These are phyloP conservation scores for Eupithecia abbreviata DNA, from an alignment of 2,888 invertebrate genomes.

Conservation along the genomic window DNA sequence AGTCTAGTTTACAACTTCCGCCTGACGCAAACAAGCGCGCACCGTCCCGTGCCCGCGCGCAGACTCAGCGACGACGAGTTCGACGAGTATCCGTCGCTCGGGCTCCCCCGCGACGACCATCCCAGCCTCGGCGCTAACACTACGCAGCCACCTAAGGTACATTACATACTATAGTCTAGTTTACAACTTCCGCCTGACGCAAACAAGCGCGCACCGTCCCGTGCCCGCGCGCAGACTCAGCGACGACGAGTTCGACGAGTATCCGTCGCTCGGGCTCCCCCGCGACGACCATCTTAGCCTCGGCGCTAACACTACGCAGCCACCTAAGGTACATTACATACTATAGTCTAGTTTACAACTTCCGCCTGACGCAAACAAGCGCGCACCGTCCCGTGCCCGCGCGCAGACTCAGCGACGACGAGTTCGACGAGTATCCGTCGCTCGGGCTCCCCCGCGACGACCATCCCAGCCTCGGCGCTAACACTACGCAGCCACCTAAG, in stretches of 20 bases:
- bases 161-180: too few relatives aligned
- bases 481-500: conserved; percentile 70
- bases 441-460: conserved; percentile 63
- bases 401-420: conserved; percentile 52
- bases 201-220: conserved; percentile 68
- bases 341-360: conserved; percentile 54
- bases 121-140: conserved; percentile 72
- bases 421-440: conserved; percentile 63
- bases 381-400: conserved; percentile 59
- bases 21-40: conserved; percentile 69
- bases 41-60: conserved; percentile 54
- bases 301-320: conserved; percentile 68
- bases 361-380: conserved; percentile 72
- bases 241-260: conserved; percentile 64
- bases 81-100: conserved; percentile 61
- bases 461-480: conserved; percentile 73
- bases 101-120: conserved; percentile 66
- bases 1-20: conserved; percentile 64
- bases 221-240: conserved; percentile 28
- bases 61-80: conserved; percentile 57
- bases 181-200: conserved; percentile 76
- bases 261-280: conserved; percentile 56
- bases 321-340: conserved; percentile 66
- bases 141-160: conserved; percentile 73
- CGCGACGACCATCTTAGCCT: conserved; percentile 75